Conservation (phyloP, 2,113 vertebrate genomes). For the Aspiorhynchus laticeps region DNA sequence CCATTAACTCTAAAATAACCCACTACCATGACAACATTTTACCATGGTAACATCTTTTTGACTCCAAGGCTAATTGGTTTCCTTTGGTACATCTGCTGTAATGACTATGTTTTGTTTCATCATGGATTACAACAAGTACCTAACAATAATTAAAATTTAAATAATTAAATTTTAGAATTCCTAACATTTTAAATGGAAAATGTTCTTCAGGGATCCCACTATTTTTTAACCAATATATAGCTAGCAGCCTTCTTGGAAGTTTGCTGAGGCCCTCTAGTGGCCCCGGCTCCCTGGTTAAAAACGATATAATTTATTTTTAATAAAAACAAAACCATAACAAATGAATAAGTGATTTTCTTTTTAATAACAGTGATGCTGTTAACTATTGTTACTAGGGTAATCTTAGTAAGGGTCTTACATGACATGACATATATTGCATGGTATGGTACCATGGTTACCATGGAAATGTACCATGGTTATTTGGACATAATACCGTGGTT, state of each 20-base stretch:
- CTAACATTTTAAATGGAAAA: not conserved
- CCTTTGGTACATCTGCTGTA: not conserved
- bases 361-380: not conserved
- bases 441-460: not conserved
- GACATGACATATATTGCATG: not conserved
- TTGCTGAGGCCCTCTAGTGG: not conserved
- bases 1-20: not conserved
- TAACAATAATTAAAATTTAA: not conserved
- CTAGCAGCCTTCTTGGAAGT: not conserved
- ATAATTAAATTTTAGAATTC: not conserved
- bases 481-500: not conserved
- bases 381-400: not conserved
- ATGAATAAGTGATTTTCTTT: not conserved
- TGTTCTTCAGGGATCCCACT: not conserved
- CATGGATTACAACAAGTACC: not conserved
- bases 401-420: not conserved
- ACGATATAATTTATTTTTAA: not conserved
- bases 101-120: not conserved
- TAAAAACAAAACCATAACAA: not conserved
- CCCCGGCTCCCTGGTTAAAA: not conserved
- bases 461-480: not conserved
- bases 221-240: not conserved
- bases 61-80: not conserved
- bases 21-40: not conserved
- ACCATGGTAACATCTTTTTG: not conserved